A percentile compares a stretch with the other conserved stretches of the same genome.
Evolutionary conservation across 2,888 invertebrate species (phyloP).

Genomic region (Tuta absoluta): DNA sequence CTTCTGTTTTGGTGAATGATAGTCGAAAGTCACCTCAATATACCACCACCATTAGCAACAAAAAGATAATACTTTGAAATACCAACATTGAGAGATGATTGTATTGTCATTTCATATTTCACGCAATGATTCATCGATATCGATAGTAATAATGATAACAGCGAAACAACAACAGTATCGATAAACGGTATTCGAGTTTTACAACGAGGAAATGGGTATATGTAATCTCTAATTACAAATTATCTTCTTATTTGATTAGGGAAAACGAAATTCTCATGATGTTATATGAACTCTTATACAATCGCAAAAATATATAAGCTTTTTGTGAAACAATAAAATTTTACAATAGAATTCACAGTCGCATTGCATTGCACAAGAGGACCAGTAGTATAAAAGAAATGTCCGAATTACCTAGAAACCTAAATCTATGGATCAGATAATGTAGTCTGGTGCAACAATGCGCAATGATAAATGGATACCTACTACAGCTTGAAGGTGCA

Average conservation of each 20-base stretch:
- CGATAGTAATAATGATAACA: neutral
- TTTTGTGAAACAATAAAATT: conserved; percentile 45
- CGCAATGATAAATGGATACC: neutral
- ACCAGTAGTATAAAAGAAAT: conserved; percentile 40
- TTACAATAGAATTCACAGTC: conserved; percentile 57
- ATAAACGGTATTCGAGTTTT: neutral
- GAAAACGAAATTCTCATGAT: conserved; percentile 25
- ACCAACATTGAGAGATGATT: conserved; percentile 21
- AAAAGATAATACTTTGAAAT: conserved; percentile 41
- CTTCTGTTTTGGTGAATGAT: too few species aligned
- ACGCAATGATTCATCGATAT: neutral
- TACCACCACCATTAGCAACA: conserved; percentile 40
- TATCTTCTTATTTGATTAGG: conserved; percentile 6
- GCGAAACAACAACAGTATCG: neutral
- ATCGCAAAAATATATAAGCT: conserved; percentile 40
- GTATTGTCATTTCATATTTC: conserved; percentile 8
- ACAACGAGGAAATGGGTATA: conserved; percentile 1
- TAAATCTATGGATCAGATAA: conserved; percentile 35
- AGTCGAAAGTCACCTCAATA: conserved; percentile 9
- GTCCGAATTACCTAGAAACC: conserved; percentile 53
- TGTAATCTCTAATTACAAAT: conserved; percentile 13
- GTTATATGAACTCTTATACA: conserved; percentile 37
- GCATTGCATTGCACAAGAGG: conserved; percentile 61
- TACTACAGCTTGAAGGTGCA: too few species aligned
- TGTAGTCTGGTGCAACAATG: conserved; percentile 13